These are phyloP conservation scores for Acrobasis consociella DNA, from an alignment of 2,888 invertebrate species.

Conservation along the genomic window DNA sequence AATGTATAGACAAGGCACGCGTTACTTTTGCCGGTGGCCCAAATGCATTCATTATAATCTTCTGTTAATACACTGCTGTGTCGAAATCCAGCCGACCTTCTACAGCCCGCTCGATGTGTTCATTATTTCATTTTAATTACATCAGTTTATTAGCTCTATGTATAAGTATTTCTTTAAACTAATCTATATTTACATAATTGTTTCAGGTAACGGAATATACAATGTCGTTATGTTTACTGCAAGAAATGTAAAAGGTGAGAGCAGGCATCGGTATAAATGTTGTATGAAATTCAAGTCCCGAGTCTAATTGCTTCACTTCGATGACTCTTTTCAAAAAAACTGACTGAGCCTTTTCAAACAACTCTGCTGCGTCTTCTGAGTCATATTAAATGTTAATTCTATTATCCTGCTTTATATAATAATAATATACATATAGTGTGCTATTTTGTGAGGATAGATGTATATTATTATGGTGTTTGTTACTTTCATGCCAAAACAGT, in stretches of 20 bases:
- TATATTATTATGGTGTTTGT: too few species aligned
- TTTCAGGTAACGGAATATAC: conserved; percentile 65
- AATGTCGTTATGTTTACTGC: conserved; percentile 39
- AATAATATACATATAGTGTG: too few species aligned
- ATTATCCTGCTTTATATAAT: too few species aligned
- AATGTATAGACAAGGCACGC: conserved; percentile 25
- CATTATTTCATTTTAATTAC: conserved; percentile 50
- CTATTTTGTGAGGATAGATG: too few species aligned
- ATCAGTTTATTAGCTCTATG: conserved; percentile 29
- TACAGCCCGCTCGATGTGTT: conserved; percentile 50
- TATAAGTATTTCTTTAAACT: conserved; percentile 36
- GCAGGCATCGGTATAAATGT: conserved; percentile 17
- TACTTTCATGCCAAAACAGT: too few species aligned
- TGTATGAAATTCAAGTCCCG: too few species aligned
- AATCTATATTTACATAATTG: conserved; percentile 41
- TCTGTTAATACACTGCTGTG: conserved; percentile 59
- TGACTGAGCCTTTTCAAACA: too few species aligned
- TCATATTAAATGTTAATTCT: too few species aligned
- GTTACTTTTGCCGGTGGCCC: conserved; percentile 61
- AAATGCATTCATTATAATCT: conserved; percentile 68
- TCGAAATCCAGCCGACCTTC: conserved; percentile 68
- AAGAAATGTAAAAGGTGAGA: conserved; percentile 65
- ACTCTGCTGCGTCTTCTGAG: too few species aligned
- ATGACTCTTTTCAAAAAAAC: too few species aligned
- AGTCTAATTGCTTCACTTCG: too few species aligned